Base-by-base conservation (phyloP, 2,888 invertebrate genomes). In the Calephelis perditalis region DNA sequence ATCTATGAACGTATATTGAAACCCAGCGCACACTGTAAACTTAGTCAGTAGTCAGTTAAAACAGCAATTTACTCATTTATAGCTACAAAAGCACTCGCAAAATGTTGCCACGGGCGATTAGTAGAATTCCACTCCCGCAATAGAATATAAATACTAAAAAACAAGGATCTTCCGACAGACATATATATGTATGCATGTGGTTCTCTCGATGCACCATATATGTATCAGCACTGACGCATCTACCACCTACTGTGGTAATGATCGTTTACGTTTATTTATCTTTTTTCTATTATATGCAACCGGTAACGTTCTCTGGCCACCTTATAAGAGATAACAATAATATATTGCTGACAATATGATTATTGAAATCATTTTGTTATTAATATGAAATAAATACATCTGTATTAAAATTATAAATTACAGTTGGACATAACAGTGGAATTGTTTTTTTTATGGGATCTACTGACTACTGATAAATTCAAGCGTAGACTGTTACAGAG, bases 81-180 rank as follows among this genome's bases (percentile, higher is more conserved):
- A 71, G 75, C 80, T 79, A 78, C 80, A 77, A 79, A 75, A 71
- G 71, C 79, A 84, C 80, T 83, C 78, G 81, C 74, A 76, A 81
- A 84, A 89, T 89, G 87, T 78, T 81, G 77, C 86, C 78, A 72
- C 71, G 80, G 76, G 79, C 88, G 84, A 89, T 90, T 88, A 89
- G 84, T 81, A 77, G 84, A 84, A 89, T 89, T 87, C 87, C 84
- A 75, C 71, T 74, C 74, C 79, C 76, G 81, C 82, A 82, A 83
- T 83, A 85, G 82, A 82, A 85, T 81, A 84, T 81, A 80, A 82
- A 84, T 77, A 74, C 73, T 78, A 81, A 88, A 87, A 89, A 88
- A 82, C 82, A 79, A 78, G 84, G 79, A 76, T 77, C 76, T 83
- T 79, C 81, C 82, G 77, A 81, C 79, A 52, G 52, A 49, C 49